Percentiles rank a stretch among this genome's conserved stretches.
Evolutionary conservation across 1,140 invertebrate genomes (phyloP).

Genomic region (Tenebrio molitor): DNA sequence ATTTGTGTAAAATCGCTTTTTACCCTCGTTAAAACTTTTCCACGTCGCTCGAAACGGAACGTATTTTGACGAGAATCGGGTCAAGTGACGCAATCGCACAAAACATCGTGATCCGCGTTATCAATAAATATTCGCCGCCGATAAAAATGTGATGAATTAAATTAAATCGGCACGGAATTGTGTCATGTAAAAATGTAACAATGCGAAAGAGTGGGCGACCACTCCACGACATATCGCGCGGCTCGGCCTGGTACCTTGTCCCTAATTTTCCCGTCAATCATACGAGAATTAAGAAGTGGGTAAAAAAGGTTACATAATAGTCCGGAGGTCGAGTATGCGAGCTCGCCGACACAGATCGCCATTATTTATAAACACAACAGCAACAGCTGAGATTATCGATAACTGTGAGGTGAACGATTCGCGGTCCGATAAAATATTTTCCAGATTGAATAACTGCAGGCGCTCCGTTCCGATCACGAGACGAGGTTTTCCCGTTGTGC

Average conservation of each 20-base stretch:
- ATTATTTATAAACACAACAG: conserved; percentile 23
- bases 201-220: not conserved
- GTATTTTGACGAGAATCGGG: not conserved
- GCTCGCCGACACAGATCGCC: conserved; percentile 3
- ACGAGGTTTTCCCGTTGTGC: too few relatives aligned
- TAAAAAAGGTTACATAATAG: conserved; percentile 21
- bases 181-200: not conserved
- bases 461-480: too few relatives aligned
- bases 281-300: conserved; percentile 6
- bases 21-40: too few relatives aligned
- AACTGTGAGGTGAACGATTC: conserved; percentile 7
- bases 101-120: not conserved
- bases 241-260: conserved; percentile 16
- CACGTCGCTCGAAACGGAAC: not conserved
- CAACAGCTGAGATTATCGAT: conserved; percentile 15
- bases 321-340: not conserved
- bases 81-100: not conserved
- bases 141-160: not conserved
- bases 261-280: conserved; percentile 34
- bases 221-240: not conserved
- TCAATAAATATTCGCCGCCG: not conserved
- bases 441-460: not conserved
- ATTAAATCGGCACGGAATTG: not conserved
- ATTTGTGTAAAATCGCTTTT: not conserved
- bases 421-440: conserved; percentile 3